These are phyloP conservation scores for Nothura maculosa DNA, from an alignment of 2,797 vertebrate species.

Conservation along the genomic window DNA sequence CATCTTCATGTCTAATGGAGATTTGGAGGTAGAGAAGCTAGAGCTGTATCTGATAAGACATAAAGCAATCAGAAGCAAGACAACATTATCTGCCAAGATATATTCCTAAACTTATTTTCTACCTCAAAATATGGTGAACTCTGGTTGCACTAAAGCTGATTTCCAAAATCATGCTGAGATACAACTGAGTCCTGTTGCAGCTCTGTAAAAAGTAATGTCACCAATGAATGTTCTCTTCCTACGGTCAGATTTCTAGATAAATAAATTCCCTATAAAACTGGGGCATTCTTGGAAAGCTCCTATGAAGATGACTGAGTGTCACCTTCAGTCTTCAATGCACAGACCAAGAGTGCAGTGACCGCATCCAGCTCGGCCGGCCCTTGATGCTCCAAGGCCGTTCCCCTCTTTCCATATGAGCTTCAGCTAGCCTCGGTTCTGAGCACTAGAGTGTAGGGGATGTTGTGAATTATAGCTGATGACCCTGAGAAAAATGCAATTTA, in stretches of 20 bases:
- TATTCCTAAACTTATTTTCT: background rate
- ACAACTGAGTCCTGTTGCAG: background rate
- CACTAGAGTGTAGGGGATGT: background rate
- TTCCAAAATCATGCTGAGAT: background rate
- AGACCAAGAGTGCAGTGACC: background rate
- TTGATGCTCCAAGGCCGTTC: accelerated
- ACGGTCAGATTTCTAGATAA: background rate
- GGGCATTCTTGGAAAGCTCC: background rate
- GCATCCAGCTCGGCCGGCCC: background rate
- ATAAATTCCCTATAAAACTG: background rate
- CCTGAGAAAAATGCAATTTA: slow-evolving; percentile 44
- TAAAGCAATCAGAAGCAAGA: background rate
- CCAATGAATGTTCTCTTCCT: background rate
- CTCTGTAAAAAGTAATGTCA: background rate
- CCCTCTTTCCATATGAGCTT: background rate
- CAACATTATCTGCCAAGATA: accelerated
- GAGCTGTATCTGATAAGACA: background rate
- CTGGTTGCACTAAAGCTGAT: background rate
- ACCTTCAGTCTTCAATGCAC: background rate
- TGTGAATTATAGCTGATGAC: slow-evolving; percentile 29
- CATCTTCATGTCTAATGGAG: background rate
- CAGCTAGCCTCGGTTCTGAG: background rate
- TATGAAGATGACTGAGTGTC: no score
- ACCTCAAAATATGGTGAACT: background rate
- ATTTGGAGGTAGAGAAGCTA: background rate